Evolutionary conservation across 2,113 vertebrate genomes (phyloP), one percentile per base, ranked within the genome.

Genomic region (Psilopsiagon aurifrons): DNA sequence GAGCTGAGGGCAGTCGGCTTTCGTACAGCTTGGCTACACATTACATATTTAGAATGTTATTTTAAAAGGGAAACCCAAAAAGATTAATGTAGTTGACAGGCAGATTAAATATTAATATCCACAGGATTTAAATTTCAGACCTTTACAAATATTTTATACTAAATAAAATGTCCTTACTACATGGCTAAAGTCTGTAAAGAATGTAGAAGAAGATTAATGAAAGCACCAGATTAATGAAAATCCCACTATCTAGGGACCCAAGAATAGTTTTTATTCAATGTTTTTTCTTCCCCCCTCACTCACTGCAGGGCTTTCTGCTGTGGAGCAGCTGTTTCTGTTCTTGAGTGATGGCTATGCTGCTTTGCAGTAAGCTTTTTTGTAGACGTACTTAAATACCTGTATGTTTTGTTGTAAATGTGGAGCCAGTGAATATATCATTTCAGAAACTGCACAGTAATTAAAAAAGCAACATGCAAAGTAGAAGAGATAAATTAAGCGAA

Each of bases 191-290:
- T 92, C 94, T 62, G 28, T 88, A 93, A 95, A 96, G 96, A 95
- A 76, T 12, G 0, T 81, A 71, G 80, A 96, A 96, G 96, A 90
- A 91, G 97, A 96, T 97, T 95, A 96, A 49, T 77, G 64, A 29
- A 96, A 95, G 87, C 89, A 96, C 87, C 92, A 76, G 95, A 92
- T 96, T 96, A 97, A 44, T 68, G 92, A 94, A 95, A 96, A 97
- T 96, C 92, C 94, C 59, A 54, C 92, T 92, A 92, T 88, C 95
- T 91, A 95, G 92, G 94, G 94, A 94, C 89, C 19, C 35, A 24
- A 1, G 33, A 51, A 28, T 57, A 1, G 41, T 63, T 75, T 67
- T 92, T 74, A 80, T 67, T 82, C 63, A 10, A 1, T 44, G 13
- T 63, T 84, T 77, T 59, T 59, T 17, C 18, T 29, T 23, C 25